phyloP scores from a whole-genome alignment of 2,797 vertebrate genomes.

The Sebastes oblongus region DNA sequence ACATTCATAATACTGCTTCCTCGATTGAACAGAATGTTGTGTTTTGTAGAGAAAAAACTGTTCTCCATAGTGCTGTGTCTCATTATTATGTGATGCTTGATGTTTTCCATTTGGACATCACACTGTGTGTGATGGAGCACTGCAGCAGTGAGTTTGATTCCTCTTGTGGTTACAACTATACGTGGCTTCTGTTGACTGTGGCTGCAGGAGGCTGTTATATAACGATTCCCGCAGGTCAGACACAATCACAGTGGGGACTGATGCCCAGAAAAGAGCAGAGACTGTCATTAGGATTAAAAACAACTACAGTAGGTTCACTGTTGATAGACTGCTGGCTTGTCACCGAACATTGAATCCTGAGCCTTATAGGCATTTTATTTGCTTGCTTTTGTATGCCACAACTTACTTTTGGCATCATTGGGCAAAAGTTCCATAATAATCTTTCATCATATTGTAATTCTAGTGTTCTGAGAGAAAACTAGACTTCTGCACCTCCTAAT shows the following conservation, averaged over 20 bases:
- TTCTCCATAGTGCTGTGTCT: neutral
- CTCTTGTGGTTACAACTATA: neutral
- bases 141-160: slow-evolving; percentile 1
- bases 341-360: neutral
- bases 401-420: neutral
- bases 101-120: neutral
- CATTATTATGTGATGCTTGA: neutral
- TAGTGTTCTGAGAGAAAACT: too few species aligned
- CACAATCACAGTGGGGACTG: slow-evolving; percentile 23
- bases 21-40: neutral
- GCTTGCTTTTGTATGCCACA: neutral
- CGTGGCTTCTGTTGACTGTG: slow-evolving; percentile 1
- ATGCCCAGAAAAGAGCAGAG: slow-evolving; percentile 39
- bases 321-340: neutral
- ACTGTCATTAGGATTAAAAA: slow-evolving; percentile 19
- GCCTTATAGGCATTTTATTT: neutral
- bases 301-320: neutral
- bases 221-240: slow-evolving; percentile 28
- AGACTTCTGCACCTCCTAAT: too few species aligned
- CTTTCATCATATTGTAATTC: too few species aligned
- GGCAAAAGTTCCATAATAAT: accelerated
- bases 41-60: neutral
- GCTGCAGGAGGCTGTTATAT: slow-evolving; percentile 39
- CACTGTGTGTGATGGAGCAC: neutral
- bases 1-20: neutral